Evolutionary conservation across 2,113 vertebrate genomes (phyloP), one percentile per base, ranked within the genome.

Genomic region (Calcarius ornatus): DNA sequence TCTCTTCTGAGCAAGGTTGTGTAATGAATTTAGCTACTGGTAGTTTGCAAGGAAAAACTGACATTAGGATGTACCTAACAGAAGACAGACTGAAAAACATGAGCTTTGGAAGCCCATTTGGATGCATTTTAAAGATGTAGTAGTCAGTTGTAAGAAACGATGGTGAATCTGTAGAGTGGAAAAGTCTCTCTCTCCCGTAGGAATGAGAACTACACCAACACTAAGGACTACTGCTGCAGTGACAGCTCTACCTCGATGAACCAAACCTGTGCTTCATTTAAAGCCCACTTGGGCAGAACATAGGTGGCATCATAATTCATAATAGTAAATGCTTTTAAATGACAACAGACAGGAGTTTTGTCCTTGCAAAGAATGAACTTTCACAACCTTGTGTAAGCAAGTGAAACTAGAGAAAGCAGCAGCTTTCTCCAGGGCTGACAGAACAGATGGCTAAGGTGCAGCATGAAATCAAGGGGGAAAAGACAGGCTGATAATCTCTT

Each of bases 161-260:
- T 12, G 15, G 12, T 16, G 47, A 70, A 35, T 25, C n/a, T 40
- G 48, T 9, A 9, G 10, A 38, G 7, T 7, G 13, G 28, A 23
- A 86, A 40, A 30, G 31, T 60, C 31, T 23, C 33, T 63, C 6
- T 53, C 13, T 31, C n/a, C 31, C 21, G 16, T 1, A 42, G 19
- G 69, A 73, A 70, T 0, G 1, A 91, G 50, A 1, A 4, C 20
- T 45, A 35, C 5, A 3, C 38, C 43, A 59, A 54, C 13, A 21
- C 37, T 10, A 35, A 37, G 28, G 37, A n/a, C 13, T 54, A 31
- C 48, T 51, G 42, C 63, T 60, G 42, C 0, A 1, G 23, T 19
- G 33, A 45, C 48, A 82, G 45, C 20, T 78, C 56, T 33, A 31
- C 61, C 17, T 60, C 3, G 6, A 11, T 14, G 24, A 90, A 12